phyloP scores from a whole-genome alignment of 2,888 invertebrate species.

The Tetragonisca angustula region DNA sequence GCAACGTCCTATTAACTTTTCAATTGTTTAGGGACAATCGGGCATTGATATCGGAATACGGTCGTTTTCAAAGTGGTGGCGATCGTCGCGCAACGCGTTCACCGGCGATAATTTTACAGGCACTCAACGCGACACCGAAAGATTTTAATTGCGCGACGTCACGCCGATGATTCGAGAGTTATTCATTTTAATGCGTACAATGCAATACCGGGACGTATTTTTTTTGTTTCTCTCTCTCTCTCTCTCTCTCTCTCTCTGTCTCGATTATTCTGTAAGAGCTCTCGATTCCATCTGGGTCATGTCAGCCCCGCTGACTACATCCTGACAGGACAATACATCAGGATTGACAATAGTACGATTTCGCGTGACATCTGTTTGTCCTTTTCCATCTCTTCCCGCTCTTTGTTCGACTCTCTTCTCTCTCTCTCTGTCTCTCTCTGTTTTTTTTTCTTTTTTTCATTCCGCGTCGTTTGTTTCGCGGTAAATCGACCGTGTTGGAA shows the following conservation, averaged over 20 bases:
- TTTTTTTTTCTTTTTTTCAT: constrained; percentile 23
- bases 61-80: background rate
- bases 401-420: constrained; percentile 33
- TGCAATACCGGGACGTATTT: constrained; percentile 43
- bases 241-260: background rate
- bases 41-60: constrained; percentile 1
- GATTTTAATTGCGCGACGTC: constrained; percentile 56
- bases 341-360: constrained; percentile 70
- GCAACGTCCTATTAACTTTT: constrained; percentile 3
- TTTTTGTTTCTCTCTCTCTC: background rate
- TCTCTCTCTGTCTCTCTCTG: background rate
- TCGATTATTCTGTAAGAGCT: constrained; percentile 66
- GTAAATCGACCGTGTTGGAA: constrained; percentile 53
- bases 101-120: constrained; percentile 20
- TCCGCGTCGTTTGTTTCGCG: constrained; percentile 48
- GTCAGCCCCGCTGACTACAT: constrained; percentile 69
- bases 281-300: constrained; percentile 74
- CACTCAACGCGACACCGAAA: constrained; percentile 35
- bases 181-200: constrained; percentile 52
- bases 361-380: constrained; percentile 50
- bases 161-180: constrained; percentile 40
- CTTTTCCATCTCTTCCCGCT: constrained; percentile 30
- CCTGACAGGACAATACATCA: constrained; percentile 72
- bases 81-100: background rate
- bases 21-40: constrained; percentile 18